A percentile compares a stretch with the other conserved stretches of the same genome.
Conservation (phyloP, 1,140 invertebrate species). For the Carposina sasakii region DNA sequence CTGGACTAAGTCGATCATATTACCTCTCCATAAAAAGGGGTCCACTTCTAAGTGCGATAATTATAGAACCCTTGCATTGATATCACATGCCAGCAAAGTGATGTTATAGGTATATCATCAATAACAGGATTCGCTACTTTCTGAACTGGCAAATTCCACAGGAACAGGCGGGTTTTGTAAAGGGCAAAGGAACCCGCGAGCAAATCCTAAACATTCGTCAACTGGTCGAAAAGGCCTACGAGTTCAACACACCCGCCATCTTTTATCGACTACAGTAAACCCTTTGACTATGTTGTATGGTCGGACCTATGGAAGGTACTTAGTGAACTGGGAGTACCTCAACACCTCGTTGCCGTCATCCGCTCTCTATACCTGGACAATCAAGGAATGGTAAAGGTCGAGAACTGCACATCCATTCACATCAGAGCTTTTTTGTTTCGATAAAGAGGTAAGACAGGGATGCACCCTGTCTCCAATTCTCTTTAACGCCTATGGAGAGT, state of each 20-base stretch:
- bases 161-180: conserved; percentile 25
- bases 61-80: background rate
- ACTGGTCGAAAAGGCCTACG: conserved; percentile 19
- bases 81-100: conserved; percentile 1
- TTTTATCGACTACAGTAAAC: conserved; percentile 21
- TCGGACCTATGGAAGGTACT: conserved; percentile 19
- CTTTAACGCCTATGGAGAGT: background rate
- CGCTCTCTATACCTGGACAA: too few relatives aligned
- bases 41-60: background rate
- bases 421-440: background rate
- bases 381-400: too few relatives aligned
- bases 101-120: too few relatives aligned
- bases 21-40: background rate
- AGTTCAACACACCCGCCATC: conserved; percentile 17
- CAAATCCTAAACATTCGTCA: conserved; percentile 23
- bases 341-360: conserved; percentile 25
- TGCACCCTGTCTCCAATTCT: background rate
- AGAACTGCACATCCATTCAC: too few relatives aligned
- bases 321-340: conserved; percentile 20
- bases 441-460: background rate
- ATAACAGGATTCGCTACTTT: too few relatives aligned
- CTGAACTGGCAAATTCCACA: conserved; percentile 12
- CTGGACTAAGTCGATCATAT: background rate
- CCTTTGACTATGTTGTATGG: conserved; percentile 30
- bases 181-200: conserved; percentile 21